Conservation (phyloP, 2,888 invertebrate species). For the Leistus spinibarbis region DNA sequence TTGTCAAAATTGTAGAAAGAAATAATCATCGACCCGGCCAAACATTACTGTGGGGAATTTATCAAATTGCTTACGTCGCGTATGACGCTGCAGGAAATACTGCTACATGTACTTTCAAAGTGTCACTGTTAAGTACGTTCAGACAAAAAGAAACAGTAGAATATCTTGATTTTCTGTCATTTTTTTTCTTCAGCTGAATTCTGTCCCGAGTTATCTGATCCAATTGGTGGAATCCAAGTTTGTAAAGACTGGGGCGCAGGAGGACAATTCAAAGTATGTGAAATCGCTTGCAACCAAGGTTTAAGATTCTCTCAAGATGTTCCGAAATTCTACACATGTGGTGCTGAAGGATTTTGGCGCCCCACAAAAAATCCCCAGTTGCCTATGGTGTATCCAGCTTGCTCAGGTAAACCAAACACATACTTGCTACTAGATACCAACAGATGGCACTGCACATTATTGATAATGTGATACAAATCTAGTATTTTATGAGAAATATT, state of each 20-base stretch:
- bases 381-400: slow-evolving; percentile 88
- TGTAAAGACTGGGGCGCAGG: slow-evolving; percentile 97
- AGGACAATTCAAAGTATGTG: slow-evolving; percentile 94
- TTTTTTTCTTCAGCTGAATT: slow-evolving; percentile 87
- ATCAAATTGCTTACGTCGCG: slow-evolving; percentile 92
- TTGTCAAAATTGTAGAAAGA: slow-evolving; percentile 79
- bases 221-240: slow-evolving; percentile 87
- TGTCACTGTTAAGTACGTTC: slow-evolving; percentile 82
- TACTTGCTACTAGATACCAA: no score
- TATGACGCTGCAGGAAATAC: slow-evolving; percentile 91
- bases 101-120: slow-evolving; percentile 89
- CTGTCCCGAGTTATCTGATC: slow-evolving; percentile 87
- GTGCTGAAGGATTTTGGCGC: slow-evolving; percentile 97
- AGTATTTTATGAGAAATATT: no score
- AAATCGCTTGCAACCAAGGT: slow-evolving; percentile 85
- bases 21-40: slow-evolving; percentile 88
- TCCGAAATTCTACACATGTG: slow-evolving; percentile 97
- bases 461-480: no score
- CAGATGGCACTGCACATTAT: no score
- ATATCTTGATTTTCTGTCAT: slow-evolving; percentile 30
- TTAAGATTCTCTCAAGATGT: slow-evolving; percentile 89
- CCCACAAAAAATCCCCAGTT: slow-evolving; percentile 81
- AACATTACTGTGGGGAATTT: slow-evolving; percentile 88
- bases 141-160: slow-evolving; percentile 6
- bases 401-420: slow-evolving; percentile 75